Evolutionary conservation across 2,113 vertebrate genomes (phyloP).

Genomic region (Diadophis punctatus): DNA sequence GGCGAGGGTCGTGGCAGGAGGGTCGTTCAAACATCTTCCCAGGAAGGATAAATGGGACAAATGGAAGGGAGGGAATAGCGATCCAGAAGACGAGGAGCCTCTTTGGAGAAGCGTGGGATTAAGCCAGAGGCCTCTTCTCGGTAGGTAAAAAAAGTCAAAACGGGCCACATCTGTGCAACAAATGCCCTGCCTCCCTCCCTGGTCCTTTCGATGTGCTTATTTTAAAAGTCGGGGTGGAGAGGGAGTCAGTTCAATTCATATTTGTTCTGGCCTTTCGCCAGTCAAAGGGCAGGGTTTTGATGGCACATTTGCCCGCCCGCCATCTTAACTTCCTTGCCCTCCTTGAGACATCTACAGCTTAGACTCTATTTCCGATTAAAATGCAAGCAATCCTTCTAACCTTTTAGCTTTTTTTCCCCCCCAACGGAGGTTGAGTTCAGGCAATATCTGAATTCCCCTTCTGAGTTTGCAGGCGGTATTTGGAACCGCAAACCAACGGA

Average conservation of each 20-base stretch:
- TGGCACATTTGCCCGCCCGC: not conserved
- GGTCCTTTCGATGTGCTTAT: not conserved
- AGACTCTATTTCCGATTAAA: not conserved
- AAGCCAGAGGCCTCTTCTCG: not conserved
- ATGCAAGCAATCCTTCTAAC: not conserved
- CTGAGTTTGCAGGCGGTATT: not conserved
- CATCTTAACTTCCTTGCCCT: not conserved
- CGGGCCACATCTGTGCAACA: not conserved
- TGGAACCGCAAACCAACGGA: not conserved
- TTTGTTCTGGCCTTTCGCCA: not conserved
- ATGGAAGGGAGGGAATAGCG: not conserved
- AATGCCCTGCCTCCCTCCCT: not conserved
- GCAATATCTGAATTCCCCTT: not conserved
- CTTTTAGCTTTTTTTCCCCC: not conserved
- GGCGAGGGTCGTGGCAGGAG: not conserved
- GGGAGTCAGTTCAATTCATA: not conserved
- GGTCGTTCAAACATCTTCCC: not conserved
- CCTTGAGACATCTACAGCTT: not conserved
- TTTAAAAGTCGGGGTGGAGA: not conserved
- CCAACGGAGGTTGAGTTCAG: not conserved
- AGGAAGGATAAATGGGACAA: not conserved
- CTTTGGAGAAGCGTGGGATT: not conserved
- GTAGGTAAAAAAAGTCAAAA: not conserved
- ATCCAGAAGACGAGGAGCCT: not conserved
- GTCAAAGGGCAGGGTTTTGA: not conserved